Percentiles rank a stretch among this genome's conserved stretches.
Conservation (phyloP, 2,888 invertebrate genomes). For the Ellobium chinense region DNA sequence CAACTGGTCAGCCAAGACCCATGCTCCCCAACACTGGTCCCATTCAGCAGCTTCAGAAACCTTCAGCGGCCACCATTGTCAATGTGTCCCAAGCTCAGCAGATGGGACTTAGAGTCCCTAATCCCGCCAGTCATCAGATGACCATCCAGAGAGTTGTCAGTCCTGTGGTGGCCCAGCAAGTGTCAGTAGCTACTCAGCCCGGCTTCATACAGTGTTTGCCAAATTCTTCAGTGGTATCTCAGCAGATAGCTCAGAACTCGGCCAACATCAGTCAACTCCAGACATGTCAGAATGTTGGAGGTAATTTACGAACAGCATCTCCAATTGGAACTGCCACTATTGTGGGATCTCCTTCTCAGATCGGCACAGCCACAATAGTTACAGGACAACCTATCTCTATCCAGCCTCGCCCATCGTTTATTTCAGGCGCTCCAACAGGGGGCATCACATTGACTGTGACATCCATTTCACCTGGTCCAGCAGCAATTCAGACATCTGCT, state of each 20-base stretch:
- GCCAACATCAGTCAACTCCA: background rate
- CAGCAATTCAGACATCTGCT: slow-evolving; percentile 3
- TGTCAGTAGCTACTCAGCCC: slow-evolving; percentile 10
- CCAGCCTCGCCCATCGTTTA: slow-evolving; percentile 33
- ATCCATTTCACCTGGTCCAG: slow-evolving; percentile 29
- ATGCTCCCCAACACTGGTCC: background rate
- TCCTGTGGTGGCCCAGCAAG: slow-evolving; percentile 30
- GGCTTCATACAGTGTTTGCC: slow-evolving; percentile 30
- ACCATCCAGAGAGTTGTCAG: slow-evolving; percentile 24
- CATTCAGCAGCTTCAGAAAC: slow-evolving; percentile 4
- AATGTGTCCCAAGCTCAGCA: slow-evolving; percentile 22
- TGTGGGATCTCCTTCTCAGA: slow-evolving; percentile 19
- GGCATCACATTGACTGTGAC: slow-evolving; percentile 41
- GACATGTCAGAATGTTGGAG: background rate
- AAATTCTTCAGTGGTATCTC: slow-evolving; percentile 23
- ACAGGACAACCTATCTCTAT: slow-evolving; percentile 36
- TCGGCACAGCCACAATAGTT: slow-evolving; percentile 30
- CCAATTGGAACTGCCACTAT: slow-evolving; percentile 36
- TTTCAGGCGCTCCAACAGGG: slow-evolving; percentile 16
- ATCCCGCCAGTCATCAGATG: slow-evolving; percentile 3
- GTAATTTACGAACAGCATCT: slow-evolving; percentile 1
- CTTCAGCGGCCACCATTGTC: background rate
- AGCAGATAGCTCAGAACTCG: slow-evolving; percentile 11
- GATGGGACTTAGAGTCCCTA: slow-evolving; percentile 20
- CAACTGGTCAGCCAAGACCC: background rate